Base-by-base conservation (phyloP, 2,113 vertebrate genomes). In the Zapus hudsonius region DNA sequence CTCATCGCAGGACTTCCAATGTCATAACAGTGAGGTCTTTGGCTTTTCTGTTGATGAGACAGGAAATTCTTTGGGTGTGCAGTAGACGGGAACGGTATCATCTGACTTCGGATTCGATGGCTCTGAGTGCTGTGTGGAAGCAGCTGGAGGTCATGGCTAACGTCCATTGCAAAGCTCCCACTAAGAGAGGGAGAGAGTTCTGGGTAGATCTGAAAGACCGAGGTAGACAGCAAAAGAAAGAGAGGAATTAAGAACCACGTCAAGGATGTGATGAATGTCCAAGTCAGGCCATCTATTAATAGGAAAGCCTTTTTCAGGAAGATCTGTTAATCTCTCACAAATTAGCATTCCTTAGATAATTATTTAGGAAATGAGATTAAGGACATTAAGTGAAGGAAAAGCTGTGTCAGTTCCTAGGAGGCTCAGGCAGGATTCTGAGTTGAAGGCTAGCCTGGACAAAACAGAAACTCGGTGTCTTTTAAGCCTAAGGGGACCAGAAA, bases 321-420 rank as follows among this genome's bases (percentile, higher is more conserved):
- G 0, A 64, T 29, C 52, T 89, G 36, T 44, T 84, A 89, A 76
- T 36, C n/a, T 94, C 20, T 64, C 25, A 91, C 29, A 72, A 84
- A 75, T 36, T 69, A n/a, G 15, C 70, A 3, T 63, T 69, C 12
- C 36, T 23, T 22, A 67, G 72, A 80, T 59, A 79, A 69, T 69
- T 40, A 81, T 74, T 75, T 81, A 40, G 59, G 74, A 89, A 85
- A 81, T 38, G 20, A 85, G 2, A 3, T 81, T 85, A 80, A 70
- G 33, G 13, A 75, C 38, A 64, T 31, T 92, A 61, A 88, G 42
- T 84, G 84, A 83, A 74, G 70, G 40, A 86, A 89, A 94, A 55
- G 59, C 31, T 75, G 10, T 55, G 2, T n/a, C 31, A 73, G 1
- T 72, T 64, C 29, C n/a, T 25, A 22, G 66, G 33, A 63, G 20